Base-by-base conservation (phyloP, 2,797 vertebrate genomes). In the Neosilurus hyrtlii region DNA sequence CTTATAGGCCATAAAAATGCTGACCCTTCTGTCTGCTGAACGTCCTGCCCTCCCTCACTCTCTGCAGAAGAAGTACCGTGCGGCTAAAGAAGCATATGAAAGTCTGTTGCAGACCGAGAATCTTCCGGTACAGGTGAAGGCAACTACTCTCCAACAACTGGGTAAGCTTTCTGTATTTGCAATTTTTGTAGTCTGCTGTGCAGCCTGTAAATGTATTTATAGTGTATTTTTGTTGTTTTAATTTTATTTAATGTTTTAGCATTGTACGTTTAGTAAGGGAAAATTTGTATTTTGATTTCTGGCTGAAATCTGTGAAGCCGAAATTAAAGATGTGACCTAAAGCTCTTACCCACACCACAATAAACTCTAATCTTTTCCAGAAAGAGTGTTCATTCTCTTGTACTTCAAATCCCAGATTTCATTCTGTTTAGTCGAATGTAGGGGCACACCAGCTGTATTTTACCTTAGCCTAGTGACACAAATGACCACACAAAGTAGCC, bases 111-210 rank as follows among this genome's bases (percentile, higher is more conserved):
- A 98, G 94, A 95, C 94, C 7, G 97, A 99, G 90, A 95, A 97
- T 93, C 96, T 99, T 94, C 95, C 98, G 93, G 94, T 95, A 91
- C 97, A 98, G 96, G 97, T 99, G 93, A 99, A 99, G 95, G 97
- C 98, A 86, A 96, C 96, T 89, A 95, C 98, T 85, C 95, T 99
- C 91, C 98, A 99, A 93, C 97, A 99, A 92, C 95, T 99, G 90
- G 98, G 98, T 97, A 94, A 94, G 97, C 95, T 71, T 88, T 77
- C 15, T 70, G 0, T 78, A 43, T 1, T 16, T 2, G 54, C 5
- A n/a, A 0, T 66, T 67, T 82, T 10, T 57, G 3, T 54, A 30
- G 51, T 73, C 15, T 56, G 12, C 12, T 6, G 6, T 51, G 8
- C 4, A 26, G 8, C 37, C 16, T 52, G 9, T 52, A 78, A 52